Conservation (phyloP, 2,888 invertebrate genomes). For the Candidula unifasciata region DNA sequence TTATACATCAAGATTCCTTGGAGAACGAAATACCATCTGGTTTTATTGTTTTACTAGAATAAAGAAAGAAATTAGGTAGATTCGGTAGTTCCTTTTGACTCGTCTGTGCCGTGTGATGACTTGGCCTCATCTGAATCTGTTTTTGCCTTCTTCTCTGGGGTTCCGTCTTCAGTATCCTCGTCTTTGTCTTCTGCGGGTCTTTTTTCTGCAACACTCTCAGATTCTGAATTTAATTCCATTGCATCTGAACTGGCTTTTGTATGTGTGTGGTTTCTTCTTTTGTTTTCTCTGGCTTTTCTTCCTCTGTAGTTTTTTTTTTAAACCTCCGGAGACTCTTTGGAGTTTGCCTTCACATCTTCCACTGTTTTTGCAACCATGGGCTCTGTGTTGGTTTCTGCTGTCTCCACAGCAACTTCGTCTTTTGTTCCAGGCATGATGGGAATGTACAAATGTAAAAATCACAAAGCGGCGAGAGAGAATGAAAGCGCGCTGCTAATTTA, state of each 20-base stretch:
- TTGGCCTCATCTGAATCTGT: slow-evolving; percentile 48
- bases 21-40: too few species aligned
- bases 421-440: slow-evolving; percentile 71
- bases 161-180: slow-evolving; percentile 61
- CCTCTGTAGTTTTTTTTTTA: slow-evolving; percentile 56
- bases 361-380: slow-evolving; percentile 66
- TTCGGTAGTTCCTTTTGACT: slow-evolving; percentile 24
- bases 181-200: slow-evolving; percentile 60
- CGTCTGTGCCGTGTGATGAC: slow-evolving; percentile 43
- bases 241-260: slow-evolving; percentile 60
- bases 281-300: slow-evolving; percentile 55
- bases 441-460: slow-evolving; percentile 42
- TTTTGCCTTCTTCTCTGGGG: slow-evolving; percentile 67
- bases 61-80: slow-evolving; percentile 5
- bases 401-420: slow-evolving; percentile 64
- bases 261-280: slow-evolving; percentile 54
- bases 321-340: slow-evolving; percentile 54
- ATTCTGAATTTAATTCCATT: slow-evolving; percentile 41
- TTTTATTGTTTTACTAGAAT: too few species aligned
- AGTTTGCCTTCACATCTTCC: slow-evolving; percentile 64
- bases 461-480: slow-evolving; percentile 11
- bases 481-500: slow-evolving; percentile 10
- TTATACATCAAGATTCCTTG: too few species aligned
- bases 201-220: slow-evolving; percentile 55
- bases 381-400: slow-evolving; percentile 59